These are phyloP conservation scores for Campylomormyrus tamandua DNA, from an alignment of 2,113 vertebrate genomes.

Conservation along the genomic window DNA sequence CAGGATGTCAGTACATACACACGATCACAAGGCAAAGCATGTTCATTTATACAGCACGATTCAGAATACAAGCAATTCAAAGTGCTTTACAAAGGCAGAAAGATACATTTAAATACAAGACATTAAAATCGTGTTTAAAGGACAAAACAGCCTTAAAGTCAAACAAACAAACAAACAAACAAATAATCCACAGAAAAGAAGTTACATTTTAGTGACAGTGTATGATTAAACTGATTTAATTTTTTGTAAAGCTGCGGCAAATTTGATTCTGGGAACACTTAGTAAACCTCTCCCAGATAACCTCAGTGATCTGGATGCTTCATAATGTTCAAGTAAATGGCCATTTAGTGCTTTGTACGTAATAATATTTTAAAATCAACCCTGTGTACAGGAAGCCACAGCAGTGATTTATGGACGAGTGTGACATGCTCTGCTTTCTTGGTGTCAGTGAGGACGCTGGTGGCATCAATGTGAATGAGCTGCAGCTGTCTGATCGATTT, in stretches of 20 bases:
- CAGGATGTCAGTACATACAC: background rate
- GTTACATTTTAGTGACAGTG: background rate
- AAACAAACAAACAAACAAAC: background rate
- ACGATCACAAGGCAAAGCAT: no score
- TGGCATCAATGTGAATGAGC: background rate
- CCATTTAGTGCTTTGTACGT: background rate
- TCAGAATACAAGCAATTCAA: background rate
- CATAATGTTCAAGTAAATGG: background rate
- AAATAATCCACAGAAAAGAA: background rate
- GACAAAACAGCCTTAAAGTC: background rate
- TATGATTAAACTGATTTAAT: background rate
- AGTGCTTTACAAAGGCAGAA: background rate
- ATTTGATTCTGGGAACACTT: background rate
- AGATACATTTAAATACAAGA: background rate
- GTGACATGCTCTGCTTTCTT: background rate
- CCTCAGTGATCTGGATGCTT: background rate
- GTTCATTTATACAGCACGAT: no score
- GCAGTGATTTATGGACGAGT: background rate
- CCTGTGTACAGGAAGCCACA: background rate
- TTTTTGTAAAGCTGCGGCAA: background rate
- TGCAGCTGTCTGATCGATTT: no score
- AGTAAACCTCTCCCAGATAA: background rate
- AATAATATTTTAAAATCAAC: background rate
- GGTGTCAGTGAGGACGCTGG: background rate
- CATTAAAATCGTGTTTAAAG: background rate